Evolutionary conservation across 2,113 vertebrate species (phyloP).

Genomic region (Procavia capensis): DNA sequence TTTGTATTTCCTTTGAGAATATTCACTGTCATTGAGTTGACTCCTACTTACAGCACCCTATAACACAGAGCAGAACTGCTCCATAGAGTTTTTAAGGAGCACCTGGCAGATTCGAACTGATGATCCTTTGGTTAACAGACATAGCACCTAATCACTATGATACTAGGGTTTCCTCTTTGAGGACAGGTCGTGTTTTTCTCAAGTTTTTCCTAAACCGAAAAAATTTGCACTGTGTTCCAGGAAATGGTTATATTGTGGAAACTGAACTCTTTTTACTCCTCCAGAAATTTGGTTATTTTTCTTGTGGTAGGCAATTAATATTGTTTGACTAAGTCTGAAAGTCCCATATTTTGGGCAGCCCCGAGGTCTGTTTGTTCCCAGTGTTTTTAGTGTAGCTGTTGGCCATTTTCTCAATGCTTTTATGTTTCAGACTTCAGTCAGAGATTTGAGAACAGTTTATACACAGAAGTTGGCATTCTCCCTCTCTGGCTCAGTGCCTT

Average conservation of each 20-base stretch:
- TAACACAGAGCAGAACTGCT: no score
- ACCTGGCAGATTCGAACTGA: no score
- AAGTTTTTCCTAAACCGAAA: neutral
- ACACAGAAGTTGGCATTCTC: neutral
- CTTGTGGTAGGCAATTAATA: neutral
- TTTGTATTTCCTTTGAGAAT: neutral
- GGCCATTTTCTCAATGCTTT: neutral
- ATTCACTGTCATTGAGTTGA: no score
- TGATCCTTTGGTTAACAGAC: no score
- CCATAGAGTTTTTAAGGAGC: no score
- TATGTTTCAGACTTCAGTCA: neutral
- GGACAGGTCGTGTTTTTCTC: neutral
- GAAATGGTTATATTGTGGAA: neutral
- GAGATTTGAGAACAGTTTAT: neutral
- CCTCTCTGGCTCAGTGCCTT: neutral
- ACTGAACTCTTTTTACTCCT: neutral
- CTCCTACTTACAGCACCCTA: no score
- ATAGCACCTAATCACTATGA: no score
- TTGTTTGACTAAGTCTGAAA: neutral
- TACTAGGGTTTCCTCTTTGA: neutral
- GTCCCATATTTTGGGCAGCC: rapidly evolving
- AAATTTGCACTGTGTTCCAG: neutral
- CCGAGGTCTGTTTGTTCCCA: neutral
- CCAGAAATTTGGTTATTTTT: neutral
- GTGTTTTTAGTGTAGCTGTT: neutral